phyloP scores from a whole-genome alignment of 2,113 vertebrate species.

The Dasyprocta punctata region DNA sequence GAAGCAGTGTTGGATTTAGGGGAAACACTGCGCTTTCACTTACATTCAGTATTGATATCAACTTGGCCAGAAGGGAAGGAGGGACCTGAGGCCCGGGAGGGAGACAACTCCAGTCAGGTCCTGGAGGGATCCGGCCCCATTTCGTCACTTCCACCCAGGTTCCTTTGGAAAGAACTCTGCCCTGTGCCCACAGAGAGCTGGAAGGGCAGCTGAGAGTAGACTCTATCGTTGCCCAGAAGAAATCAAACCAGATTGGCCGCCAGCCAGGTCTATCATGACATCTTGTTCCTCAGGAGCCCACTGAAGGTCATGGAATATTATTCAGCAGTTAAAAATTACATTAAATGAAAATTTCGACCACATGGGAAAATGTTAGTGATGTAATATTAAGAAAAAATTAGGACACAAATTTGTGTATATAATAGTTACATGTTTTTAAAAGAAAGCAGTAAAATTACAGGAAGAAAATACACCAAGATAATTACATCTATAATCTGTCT shows the following conservation, averaged over 20 bases:
- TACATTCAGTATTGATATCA: background rate
- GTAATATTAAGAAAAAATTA: background rate
- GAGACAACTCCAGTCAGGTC: background rate
- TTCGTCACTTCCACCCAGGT: background rate
- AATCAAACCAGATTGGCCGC: background rate
- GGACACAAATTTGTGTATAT: background rate
- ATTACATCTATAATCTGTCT: background rate
- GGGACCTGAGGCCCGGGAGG: background rate
- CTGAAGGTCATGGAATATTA: background rate
- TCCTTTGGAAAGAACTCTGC: background rate
- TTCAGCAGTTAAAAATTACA: constrained; percentile 25
- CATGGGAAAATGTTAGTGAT: background rate
- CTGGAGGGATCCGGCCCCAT: background rate
- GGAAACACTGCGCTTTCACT: no score
- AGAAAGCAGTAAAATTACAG: no score
- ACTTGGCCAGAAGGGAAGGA: background rate
- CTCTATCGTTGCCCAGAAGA: constrained; percentile 2
- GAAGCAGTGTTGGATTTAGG: background rate
- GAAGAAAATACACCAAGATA: constrained; percentile 24
- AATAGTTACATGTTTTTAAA: background rate
- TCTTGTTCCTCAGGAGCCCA: background rate
- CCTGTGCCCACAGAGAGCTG: background rate
- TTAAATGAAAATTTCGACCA: background rate
- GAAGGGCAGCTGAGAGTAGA: background rate
- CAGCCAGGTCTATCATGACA: background rate